Conservation (phyloP, 2,113 vertebrate species). For the Gobius niger region DNA sequence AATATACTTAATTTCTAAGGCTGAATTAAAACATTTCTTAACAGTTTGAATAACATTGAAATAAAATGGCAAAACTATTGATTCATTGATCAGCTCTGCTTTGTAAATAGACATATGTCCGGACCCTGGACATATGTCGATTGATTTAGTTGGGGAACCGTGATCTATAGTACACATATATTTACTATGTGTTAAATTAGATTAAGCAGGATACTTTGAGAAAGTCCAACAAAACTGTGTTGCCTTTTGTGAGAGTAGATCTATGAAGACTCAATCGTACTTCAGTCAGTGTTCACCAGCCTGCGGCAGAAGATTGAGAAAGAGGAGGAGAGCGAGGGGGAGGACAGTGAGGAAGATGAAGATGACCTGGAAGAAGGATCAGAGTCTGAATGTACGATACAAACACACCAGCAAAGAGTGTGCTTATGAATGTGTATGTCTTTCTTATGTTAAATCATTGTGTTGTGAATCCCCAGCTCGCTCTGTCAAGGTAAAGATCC, state of each 20-base stretch:
- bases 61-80: too few relatives aligned
- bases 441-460: background rate
- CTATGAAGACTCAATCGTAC: constrained; percentile 92
- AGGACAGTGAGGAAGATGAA: constrained; percentile 89
- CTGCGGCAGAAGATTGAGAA: constrained; percentile 91
- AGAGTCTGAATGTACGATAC: constrained; percentile 81
- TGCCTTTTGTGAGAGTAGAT: constrained; percentile 73
- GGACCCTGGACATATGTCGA: too few relatives aligned
- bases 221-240: background rate
- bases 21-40: too few relatives aligned
- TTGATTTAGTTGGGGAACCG: too few relatives aligned
- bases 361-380: constrained; percentile 88
- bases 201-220: too few relatives aligned
- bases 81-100: too few relatives aligned
- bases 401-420: background rate
- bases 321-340: constrained; percentile 91
- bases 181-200: too few relatives aligned
- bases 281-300: constrained; percentile 93
- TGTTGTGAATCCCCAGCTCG: constrained; percentile 75
- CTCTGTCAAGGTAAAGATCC: constrained; percentile 93
- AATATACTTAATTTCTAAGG: too few relatives aligned
- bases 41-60: too few relatives aligned
- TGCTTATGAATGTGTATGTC: background rate
- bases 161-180: too few relatives aligned
- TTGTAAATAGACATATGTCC: too few relatives aligned